Base-by-base conservation (phyloP, 1,140 invertebrate species). In the Pogonus chalceus region DNA sequence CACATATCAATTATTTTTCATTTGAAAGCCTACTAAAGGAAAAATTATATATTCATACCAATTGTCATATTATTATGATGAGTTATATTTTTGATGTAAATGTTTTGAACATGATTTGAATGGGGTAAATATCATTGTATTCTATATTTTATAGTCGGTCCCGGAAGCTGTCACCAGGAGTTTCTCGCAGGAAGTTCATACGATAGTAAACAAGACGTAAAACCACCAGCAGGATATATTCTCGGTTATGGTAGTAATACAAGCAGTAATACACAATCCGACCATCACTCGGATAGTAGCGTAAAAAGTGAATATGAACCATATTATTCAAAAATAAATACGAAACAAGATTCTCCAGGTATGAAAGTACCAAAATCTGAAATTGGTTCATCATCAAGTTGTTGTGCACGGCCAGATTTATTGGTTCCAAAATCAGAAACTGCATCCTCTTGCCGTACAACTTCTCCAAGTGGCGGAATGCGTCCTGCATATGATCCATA, bases 351-450 rank as follows among this genome's bases (percentile, higher is more conserved):
- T 49, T 55, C 52, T 2, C 23, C 9, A 20, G 56, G 24, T 2
- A 72, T 75, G 60, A 70, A 76, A 39, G 63, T 75, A 20, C 73
- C 76, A 2, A 79, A 78, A 59, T 69, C 72, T 1, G 78, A 79
- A 60, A 69, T 70, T 55, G 57, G 62, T 1, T 65, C 67, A 39
- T 64, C 65, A 12, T 70, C 70, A 59, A 71, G 65, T 68, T 80
- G 77, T 64, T 75, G 79, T 62, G 75, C 69, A 57, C 60, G 64
- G 18, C 75, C 76, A 64, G 78, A 80, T 50, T 69, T 84, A 56
- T 68, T 85, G 53, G 78, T 84, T 46, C 82, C 82, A 0, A 85
- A 85, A 70, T 75, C 79, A 9, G 78, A 80, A 20, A 60, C 57
- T 9, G 56, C 56, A 7, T 61, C 64, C 50, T 71, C 74, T 22